Evolutionary conservation across 1,140 invertebrate species (phyloP).

Genomic region (Musca domestica): DNA sequence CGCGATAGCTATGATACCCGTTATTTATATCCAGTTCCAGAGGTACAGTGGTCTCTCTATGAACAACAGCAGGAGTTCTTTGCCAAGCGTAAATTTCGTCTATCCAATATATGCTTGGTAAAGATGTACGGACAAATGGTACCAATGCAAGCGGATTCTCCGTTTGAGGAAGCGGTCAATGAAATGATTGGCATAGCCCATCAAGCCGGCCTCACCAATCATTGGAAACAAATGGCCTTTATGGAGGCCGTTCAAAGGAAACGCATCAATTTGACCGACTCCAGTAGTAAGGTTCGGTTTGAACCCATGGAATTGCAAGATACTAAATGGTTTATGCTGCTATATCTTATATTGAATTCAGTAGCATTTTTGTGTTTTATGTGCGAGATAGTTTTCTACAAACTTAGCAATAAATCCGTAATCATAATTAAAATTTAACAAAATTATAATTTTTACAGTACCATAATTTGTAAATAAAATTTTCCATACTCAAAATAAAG

Average conservation of each 20-base stretch:
- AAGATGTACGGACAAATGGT: neutral
- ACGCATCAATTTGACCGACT: neutral
- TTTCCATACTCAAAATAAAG: no score
- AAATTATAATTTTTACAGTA: no score
- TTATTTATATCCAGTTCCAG: neutral
- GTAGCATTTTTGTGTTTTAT: no score
- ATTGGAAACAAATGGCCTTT: constrained; percentile 6
- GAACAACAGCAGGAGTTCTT: constrained; percentile 11
- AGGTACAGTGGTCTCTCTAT: neutral
- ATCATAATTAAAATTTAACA: no score
- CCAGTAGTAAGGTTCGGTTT: neutral
- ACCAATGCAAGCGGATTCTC: neutral
- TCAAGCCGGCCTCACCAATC: neutral
- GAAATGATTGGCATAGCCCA: neutral
- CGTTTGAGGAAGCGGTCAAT: neutral
- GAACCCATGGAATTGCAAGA: neutral
- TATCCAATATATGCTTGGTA: neutral
- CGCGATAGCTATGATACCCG: neutral
- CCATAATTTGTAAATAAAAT: no score
- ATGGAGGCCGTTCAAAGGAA: neutral
- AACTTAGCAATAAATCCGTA: no score
- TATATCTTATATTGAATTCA: no score
- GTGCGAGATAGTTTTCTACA: no score
- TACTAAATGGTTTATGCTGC: constrained; percentile 3
- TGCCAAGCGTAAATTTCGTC: neutral